These are phyloP conservation scores for Dasypus novemcinctus DNA, from an alignment of 2,113 vertebrate species.

Conservation along the genomic window DNA sequence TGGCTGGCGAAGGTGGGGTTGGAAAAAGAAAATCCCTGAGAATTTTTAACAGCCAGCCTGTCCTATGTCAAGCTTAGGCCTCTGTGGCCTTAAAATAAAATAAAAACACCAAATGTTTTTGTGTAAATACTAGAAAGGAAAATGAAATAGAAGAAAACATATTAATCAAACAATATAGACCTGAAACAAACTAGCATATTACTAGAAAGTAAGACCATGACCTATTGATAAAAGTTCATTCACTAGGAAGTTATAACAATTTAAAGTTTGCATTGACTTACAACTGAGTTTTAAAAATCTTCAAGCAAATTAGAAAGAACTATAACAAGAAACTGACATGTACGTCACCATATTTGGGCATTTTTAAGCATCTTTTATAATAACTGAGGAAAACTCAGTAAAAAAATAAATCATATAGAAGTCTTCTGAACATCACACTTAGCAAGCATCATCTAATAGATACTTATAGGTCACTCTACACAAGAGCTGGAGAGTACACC, in stretches of 20 bases:
- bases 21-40: neutral
- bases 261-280: neutral
- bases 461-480: neutral
- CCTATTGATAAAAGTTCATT: neutral
- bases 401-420: neutral
- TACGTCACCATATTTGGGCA: neutral
- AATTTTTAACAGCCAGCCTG: neutral
- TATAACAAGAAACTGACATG: neutral
- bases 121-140: neutral
- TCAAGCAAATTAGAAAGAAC: neutral
- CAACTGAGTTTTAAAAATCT: neutral
- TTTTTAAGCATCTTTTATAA: neutral
- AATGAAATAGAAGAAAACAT: neutral
- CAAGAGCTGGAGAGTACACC: neutral
- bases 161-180: neutral
- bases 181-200: neutral
- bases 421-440: neutral
- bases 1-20: neutral
- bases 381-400: neutral
- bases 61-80: neutral
- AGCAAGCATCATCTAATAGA: neutral
- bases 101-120: neutral
- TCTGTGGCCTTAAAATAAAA: neutral
- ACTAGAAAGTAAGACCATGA: neutral
- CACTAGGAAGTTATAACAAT: neutral